Conservation (phyloP, 2,797 vertebrate species). For the Syndactyla subalaris region DNA sequence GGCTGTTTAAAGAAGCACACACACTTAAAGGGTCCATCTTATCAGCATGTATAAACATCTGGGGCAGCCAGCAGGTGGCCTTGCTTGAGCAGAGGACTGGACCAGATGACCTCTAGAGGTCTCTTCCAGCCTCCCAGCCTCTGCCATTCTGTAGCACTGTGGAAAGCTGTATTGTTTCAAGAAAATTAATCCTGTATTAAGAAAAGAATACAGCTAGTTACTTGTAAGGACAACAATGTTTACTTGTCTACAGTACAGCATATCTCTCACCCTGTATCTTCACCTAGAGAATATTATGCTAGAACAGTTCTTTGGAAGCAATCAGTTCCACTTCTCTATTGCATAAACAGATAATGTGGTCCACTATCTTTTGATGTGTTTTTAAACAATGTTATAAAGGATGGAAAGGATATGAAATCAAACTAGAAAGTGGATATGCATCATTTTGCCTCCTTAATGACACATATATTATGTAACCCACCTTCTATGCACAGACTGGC, state of each 20-base stretch:
- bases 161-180: neutral
- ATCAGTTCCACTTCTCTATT: neutral
- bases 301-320: neutral
- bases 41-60: neutral
- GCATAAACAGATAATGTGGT: neutral
- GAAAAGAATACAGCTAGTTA: neutral
- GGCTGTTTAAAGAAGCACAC: neutral
- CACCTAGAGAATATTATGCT: neutral
- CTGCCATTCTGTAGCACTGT: neutral
- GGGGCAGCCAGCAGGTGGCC: neutral
- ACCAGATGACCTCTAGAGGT: neutral
- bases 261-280: neutral
- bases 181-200: neutral
- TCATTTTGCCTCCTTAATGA: neutral
- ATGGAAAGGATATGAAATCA: neutral
- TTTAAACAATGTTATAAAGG: neutral
- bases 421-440: neutral
- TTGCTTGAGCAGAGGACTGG: neutral
- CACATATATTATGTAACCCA: neutral
- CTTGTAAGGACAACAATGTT: neutral
- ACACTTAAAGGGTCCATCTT: neutral
- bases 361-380: neutral
- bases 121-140: neutral
- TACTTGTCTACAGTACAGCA: neutral
- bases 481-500: neutral